Evolutionary conservation across 2,113 vertebrate species (phyloP), one percentile per base, ranked within the genome.

Genomic region (Ploceus nigricollis): DNA sequence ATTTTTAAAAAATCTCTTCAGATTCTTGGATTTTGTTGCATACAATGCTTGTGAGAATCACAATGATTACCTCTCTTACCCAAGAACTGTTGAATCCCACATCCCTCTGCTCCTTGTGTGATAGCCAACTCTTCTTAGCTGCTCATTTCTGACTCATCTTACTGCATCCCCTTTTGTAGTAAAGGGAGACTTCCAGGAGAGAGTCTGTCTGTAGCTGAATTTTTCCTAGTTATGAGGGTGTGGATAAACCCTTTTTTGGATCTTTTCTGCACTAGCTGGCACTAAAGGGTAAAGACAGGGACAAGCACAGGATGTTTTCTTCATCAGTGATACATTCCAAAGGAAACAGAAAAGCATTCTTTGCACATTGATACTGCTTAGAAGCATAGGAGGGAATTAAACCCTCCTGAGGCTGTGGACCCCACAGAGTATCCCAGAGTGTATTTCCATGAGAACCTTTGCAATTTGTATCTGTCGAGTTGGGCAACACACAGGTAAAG

Each of bases 281-380:
- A 37, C 25, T 37, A 40, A 53, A 51, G 10, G 3, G 12, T 68
- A 19, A 61, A 24, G 6, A 13, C 8, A 73, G 12, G 5, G 33
- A 18, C 15, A 82, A 56, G 3, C 33, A 39, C 13, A 37, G 16
- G 4, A 12, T 27, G 3, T 50, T 61, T 81, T 44, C 21, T 75
- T 31, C 27, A 25, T 10, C 2, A 7, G 8, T 45, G 10, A 42
- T 33, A 42, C 0, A 0, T 22, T 57, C 42, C 70, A 39, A 45
- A 83, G 30, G 13, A 11, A 77, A 63, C 22, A 18, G 17, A 58
- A 35, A 64, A 53, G 8, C 13, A 77, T 25, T 42, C 10, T 70
- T 39, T 65, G 9, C 8, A 28, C 18, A 31, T 27, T 39, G 7
- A 13, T 51, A 20, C 23, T 72, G 11, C 27, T 61, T 19, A 25